Evolutionary conservation across 2,113 vertebrate species (phyloP).

Genomic region (Herpailurus yagouaroundi): DNA sequence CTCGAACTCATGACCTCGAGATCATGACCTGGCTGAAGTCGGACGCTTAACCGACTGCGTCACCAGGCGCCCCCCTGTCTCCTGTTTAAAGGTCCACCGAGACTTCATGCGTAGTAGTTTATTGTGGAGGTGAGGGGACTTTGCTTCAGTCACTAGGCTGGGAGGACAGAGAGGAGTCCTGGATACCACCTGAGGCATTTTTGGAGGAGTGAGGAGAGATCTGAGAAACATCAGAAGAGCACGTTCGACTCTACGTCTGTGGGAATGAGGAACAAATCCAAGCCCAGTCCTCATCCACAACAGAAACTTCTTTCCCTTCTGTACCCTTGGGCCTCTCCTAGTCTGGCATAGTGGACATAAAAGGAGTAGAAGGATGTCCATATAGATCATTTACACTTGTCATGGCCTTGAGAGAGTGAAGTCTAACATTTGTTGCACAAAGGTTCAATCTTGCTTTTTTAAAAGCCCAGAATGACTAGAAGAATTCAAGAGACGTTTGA

Average conservation of each 20-base stretch:
- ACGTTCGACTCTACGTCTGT: not conserved
- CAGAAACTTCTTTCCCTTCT: not conserved
- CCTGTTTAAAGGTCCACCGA: not conserved
- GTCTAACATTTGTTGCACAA: not conserved
- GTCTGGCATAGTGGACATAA: not conserved
- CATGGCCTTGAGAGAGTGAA: not conserved
- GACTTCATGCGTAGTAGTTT: accelerated
- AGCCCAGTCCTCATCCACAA: not conserved
- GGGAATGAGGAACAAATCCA: not conserved
- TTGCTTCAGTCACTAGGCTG: not conserved
- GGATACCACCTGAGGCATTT: not conserved
- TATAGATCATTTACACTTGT: not conserved
- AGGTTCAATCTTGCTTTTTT: not conserved
- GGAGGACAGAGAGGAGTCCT: not conserved
- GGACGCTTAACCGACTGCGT: too few relatives aligned
- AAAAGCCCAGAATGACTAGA: not conserved
- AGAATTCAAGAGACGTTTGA: not conserved
- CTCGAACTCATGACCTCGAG: too few relatives aligned
- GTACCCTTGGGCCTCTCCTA: not conserved
- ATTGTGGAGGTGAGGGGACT: not conserved
- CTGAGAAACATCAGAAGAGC: not conserved
- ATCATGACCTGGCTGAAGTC: too few relatives aligned
- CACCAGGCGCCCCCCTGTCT: too few relatives aligned
- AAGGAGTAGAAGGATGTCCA: not conserved
- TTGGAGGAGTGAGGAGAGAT: not conserved